These are phyloP conservation scores for Pluvianellus socialis DNA, from an alignment of 2,113 vertebrate species.

Conservation along the genomic window DNA sequence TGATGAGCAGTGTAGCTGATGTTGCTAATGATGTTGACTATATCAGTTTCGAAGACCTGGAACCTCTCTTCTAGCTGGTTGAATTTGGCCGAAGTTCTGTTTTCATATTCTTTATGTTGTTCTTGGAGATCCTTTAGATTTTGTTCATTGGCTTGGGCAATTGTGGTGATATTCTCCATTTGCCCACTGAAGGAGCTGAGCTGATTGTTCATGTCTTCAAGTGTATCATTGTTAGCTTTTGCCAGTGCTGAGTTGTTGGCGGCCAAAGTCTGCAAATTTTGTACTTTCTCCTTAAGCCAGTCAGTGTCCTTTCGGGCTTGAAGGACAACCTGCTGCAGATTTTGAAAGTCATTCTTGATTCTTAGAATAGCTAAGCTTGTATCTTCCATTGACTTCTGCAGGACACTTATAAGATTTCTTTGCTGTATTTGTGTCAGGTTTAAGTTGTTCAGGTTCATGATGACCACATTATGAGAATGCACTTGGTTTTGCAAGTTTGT, in stretches of 20 bases:
- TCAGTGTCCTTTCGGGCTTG: conserved; percentile 86
- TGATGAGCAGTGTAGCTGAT: conserved; percentile 93
- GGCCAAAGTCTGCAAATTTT: conserved; percentile 84
- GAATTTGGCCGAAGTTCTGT: conserved; percentile 83
- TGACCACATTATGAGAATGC: conserved; percentile 81
- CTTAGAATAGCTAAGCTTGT: conserved; percentile 86
- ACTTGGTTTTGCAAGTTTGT: conserved; percentile 85
- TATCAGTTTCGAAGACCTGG: conserved; percentile 83
- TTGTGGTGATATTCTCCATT: conserved; percentile 88
- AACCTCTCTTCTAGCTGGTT: conserved; percentile 84
- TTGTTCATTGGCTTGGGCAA: conserved; percentile 85
- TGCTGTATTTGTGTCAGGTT: conserved; percentile 92
- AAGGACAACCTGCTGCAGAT: conserved; percentile 84
- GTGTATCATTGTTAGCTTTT: conserved; percentile 88
- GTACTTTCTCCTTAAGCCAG: conserved; percentile 90
- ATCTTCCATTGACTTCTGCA: conserved; percentile 90
- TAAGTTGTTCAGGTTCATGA: conserved; percentile 86
- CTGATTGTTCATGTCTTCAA: conserved; percentile 89
- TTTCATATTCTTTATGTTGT: conserved; percentile 84
- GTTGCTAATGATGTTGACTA: conserved; percentile 89
- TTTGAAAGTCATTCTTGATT: conserved; percentile 89
- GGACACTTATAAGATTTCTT: conserved; percentile 78
- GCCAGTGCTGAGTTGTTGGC: conserved; percentile 85
- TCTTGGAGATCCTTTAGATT: conserved; percentile 90
- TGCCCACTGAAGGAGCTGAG: conserved; percentile 82